phyloP scores from a whole-genome alignment of 2,113 vertebrate genomes.

The Manacus vitellinus region DNA sequence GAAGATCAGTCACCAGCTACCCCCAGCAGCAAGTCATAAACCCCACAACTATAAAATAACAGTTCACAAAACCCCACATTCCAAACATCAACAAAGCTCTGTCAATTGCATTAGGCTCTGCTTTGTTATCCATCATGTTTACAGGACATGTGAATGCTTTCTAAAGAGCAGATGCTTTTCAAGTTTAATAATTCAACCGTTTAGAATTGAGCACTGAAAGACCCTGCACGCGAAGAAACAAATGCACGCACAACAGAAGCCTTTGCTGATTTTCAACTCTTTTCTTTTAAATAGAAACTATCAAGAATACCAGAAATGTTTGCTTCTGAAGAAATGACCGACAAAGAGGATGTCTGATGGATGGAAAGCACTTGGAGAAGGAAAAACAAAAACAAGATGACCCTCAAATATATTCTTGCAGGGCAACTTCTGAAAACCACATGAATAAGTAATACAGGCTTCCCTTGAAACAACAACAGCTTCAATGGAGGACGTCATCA shows the following conservation, averaged over 20 bases:
- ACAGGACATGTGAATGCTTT: constrained; percentile 10
- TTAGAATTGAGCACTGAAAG: constrained; percentile 26
- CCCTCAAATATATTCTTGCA: neutral
- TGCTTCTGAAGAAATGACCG: neutral
- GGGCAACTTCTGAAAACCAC: constrained; percentile 30
- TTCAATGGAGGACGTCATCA: neutral
- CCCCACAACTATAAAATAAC: neutral
- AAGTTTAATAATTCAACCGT: constrained; percentile 51
- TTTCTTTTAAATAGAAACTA: neutral
- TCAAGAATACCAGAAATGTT: neutral
- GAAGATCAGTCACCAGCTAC: neutral
- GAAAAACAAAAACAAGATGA: constrained; percentile 4
- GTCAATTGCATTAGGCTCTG: constrained; percentile 38
- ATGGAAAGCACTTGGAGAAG: neutral
- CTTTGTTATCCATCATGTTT: constrained; percentile 54
- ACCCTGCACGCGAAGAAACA: constrained; percentile 16
- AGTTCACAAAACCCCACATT: neutral
- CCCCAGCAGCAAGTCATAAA: neutral
- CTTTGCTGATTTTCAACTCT: neutral
- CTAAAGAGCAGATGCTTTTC: constrained; percentile 59
- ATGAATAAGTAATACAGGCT: constrained; percentile 31
- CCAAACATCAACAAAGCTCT: neutral
- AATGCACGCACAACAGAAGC: neutral
- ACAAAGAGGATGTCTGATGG: neutral
- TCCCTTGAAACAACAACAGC: constrained; percentile 24